Percentiles rank a stretch among this genome's conserved stretches.
Evolutionary conservation across 35 echinoderm and acorn worm species (phyloP).

Genomic region (Holothuria glaberrima): DNA sequence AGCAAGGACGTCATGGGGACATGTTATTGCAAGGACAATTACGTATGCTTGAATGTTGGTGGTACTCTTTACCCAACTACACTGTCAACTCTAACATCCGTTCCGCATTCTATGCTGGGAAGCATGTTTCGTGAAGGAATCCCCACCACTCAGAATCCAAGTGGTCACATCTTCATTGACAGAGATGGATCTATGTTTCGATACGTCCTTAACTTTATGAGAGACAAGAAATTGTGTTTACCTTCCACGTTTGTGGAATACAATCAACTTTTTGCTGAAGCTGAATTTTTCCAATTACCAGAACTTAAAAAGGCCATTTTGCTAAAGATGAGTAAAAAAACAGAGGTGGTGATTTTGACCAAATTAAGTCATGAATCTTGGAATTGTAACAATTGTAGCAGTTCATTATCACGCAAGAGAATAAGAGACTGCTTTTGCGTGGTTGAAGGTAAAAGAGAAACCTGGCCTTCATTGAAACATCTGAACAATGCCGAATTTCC

Average conservation of each 20-base stretch:
- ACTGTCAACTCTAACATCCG: background rate
- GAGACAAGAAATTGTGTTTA: constrained; percentile 5
- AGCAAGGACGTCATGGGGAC: too few species aligned
- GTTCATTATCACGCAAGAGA: too few species aligned
- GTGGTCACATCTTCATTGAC: constrained; percentile 34
- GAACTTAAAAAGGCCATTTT: too few species aligned
- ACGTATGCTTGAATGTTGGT: constrained; percentile 58
- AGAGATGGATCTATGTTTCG: constrained; percentile 42
- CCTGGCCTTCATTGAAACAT: too few species aligned
- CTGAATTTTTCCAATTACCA: constrained; percentile 4
- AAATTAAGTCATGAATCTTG: too few species aligned
- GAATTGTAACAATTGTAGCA: too few species aligned
- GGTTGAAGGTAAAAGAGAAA: too few species aligned
- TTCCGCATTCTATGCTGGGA: constrained; percentile 22
- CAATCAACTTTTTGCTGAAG: constrained; percentile 11
- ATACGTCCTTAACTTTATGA: constrained; percentile 26
- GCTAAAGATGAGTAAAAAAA: too few species aligned
- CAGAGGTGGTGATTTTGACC: too few species aligned
- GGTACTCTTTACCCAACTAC: constrained; percentile 41
- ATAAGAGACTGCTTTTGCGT: too few species aligned
- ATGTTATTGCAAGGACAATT: too few species aligned
- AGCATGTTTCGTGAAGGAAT: constrained; percentile 40
- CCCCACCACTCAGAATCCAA: background rate
- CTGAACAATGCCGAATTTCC: too few species aligned
- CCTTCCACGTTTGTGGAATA: constrained; percentile 25